These are phyloP conservation scores for Cheilosia variabilis DNA, from an alignment of 2,888 invertebrate species.

Conservation along the genomic window DNA sequence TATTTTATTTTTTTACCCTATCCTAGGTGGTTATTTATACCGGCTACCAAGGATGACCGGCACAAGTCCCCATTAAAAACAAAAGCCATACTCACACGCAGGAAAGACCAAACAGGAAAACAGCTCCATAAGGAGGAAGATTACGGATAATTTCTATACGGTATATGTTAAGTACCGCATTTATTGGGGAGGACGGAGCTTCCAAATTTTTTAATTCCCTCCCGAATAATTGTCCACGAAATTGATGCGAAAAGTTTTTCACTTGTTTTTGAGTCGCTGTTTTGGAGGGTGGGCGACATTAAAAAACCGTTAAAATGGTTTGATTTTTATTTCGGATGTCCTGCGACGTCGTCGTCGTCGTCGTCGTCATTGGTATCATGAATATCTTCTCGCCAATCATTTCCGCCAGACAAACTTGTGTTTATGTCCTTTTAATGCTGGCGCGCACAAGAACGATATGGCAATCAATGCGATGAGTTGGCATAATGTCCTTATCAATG, in stretches of 20 bases:
- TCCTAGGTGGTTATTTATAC: constrained; percentile 66
- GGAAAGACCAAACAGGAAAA: constrained; percentile 27
- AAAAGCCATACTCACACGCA: constrained; percentile 56
- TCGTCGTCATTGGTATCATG: constrained; percentile 3
- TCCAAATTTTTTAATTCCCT: constrained; percentile 64
- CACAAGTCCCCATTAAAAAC: constrained; percentile 51
- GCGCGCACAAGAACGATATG: constrained; percentile 28
- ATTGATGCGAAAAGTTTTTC: constrained; percentile 72
- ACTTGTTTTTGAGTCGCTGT: neutral
- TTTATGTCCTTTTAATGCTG: constrained; percentile 65
- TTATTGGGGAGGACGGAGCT: constrained; percentile 9
- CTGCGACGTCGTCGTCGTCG: constrained; percentile 1
- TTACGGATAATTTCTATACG: constrained; percentile 53
- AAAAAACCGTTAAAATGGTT: constrained; percentile 72
- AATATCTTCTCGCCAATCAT: constrained; percentile 59
- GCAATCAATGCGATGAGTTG: constrained; percentile 69
- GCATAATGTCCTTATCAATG: constrained; percentile 69
- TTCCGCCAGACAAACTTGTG: constrained; percentile 62
- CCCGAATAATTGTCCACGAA: constrained; percentile 65
- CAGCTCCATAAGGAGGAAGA: constrained; percentile 49
- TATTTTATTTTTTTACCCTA: constrained; percentile 7
- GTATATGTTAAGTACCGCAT: constrained; percentile 63
- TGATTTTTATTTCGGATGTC: constrained; percentile 59
- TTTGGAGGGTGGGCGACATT: constrained; percentile 23
- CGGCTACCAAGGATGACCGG: constrained; percentile 63